A percentile compares a stretch with the other conserved stretches of the same genome.
Evolutionary conservation across 2,888 invertebrate genomes (phyloP).

Genomic region (Agelastica alni): DNA sequence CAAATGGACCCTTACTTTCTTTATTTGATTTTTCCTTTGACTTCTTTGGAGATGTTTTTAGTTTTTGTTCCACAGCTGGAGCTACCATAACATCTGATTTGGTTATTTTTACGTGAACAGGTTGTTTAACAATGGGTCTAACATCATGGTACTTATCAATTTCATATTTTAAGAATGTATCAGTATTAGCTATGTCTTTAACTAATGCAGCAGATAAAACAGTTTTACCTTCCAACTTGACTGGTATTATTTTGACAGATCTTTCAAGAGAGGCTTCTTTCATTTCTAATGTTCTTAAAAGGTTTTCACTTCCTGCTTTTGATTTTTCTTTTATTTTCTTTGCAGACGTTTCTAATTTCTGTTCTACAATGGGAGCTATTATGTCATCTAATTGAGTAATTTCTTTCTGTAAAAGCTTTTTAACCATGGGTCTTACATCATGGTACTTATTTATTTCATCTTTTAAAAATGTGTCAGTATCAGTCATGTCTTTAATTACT

Average conservation of each 20-base stretch:
- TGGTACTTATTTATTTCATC: conserved; percentile 37
- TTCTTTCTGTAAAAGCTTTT: conserved; percentile 6
- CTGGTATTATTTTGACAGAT: too few relatives aligned
- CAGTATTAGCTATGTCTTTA: conserved; percentile 29
- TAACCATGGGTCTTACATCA: conserved; percentile 33
- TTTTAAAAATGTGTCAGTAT: conserved; percentile 28
- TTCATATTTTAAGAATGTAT: conserved; percentile 37
- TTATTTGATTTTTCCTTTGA: neutral
- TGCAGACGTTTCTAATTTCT: neutral
- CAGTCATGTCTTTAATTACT: conserved; percentile 29
- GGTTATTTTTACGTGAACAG: too few relatives aligned
- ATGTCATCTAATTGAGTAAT: neutral
- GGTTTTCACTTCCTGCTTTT: conserved; percentile 5
- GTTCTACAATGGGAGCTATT: too few relatives aligned
- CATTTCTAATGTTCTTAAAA: conserved; percentile 31
- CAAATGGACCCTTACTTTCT: conserved; percentile 33
- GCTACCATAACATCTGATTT: neutral
- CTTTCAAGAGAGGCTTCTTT: conserved; percentile 2
- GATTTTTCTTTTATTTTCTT: conserved; percentile 1
- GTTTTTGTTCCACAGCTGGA: neutral
- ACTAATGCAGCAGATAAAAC: conserved; percentile 29
- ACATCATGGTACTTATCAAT: conserved; percentile 38
- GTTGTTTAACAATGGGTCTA: conserved; percentile 25
- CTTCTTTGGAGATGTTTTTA: conserved; percentile 9
- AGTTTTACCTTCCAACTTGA: neutral